These are phyloP conservation scores for Heliangelus exortis DNA, from an alignment of 2,797 vertebrate species.

Conservation along the genomic window DNA sequence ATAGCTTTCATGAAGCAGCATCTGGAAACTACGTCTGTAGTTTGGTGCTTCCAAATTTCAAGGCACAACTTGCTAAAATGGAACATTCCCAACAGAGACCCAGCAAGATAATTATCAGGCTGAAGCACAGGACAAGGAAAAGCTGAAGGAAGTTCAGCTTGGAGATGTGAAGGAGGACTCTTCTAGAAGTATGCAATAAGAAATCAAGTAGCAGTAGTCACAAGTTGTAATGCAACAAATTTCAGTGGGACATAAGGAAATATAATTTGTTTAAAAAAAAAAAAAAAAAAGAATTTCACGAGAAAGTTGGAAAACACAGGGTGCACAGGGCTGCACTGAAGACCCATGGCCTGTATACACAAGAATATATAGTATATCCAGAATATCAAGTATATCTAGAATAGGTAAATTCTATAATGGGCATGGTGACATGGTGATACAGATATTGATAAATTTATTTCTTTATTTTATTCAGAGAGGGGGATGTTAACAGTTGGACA, in stretches of 20 bases:
- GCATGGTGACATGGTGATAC: too few species aligned
- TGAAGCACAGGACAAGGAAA: background rate
- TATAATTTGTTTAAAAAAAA: too few species aligned
- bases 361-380: background rate
- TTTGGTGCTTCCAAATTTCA: background rate
- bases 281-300: background rate
- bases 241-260: background rate
- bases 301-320: background rate
- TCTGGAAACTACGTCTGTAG: background rate
- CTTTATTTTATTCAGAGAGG: too few species aligned
- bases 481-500: too few species aligned
- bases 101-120: background rate
- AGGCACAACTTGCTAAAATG: background rate
- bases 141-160: background rate
- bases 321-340: background rate
- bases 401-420: background rate
- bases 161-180: background rate
- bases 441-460: too few species aligned
- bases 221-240: background rate
- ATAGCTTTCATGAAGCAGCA: background rate
- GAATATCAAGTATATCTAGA: background rate
- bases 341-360: background rate
- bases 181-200: background rate
- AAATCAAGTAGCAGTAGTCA: background rate
- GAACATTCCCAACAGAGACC: background rate